Evolutionary conservation across 2,888 invertebrate genomes (phyloP).

Genomic region (Hirudinaria manillensis): DNA sequence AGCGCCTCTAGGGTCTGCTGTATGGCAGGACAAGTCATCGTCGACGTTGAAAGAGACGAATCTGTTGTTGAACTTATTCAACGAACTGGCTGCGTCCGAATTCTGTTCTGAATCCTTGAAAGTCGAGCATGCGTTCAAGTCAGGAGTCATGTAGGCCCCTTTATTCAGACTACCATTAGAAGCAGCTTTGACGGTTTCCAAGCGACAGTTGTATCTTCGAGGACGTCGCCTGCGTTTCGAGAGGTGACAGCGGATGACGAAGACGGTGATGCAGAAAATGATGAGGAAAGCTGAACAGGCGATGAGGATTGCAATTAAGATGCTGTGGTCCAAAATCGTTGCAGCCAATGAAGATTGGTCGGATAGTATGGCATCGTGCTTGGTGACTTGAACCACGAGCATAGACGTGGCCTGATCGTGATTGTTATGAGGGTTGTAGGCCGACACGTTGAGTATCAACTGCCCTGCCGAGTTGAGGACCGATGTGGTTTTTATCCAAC

Average conservation of each 20-base stretch:
- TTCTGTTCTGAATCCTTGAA: neutral
- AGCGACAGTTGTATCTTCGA: conserved; percentile 12
- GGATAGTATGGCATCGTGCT: neutral
- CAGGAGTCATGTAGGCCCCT: neutral
- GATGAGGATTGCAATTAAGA: conserved; percentile 11
- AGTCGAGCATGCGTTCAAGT: neutral
- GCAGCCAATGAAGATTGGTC: neutral
- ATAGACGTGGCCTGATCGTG: neutral
- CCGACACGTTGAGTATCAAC: neutral
- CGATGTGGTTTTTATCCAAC: conserved; percentile 2
- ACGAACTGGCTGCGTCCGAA: neutral
- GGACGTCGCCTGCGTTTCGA: conserved; percentile 10
- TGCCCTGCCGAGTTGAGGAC: neutral
- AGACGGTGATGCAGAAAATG: conserved; percentile 8
- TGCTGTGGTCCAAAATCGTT: conserved; percentile 7
- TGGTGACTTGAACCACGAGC: conserved; percentile 2
- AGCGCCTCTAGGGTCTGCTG: neutral
- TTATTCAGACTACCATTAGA: neutral
- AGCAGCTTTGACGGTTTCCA: conserved; percentile 17
- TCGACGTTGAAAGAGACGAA: conserved; percentile 27
- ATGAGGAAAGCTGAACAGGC: conserved; percentile 9
- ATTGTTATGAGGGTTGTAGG: conserved; percentile 1
- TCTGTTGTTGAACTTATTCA: conserved; percentile 16
- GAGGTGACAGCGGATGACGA: conserved; percentile 11
- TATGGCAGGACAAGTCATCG: conserved; percentile 11